Evolutionary conservation across 2,888 invertebrate species (phyloP), one percentile per base, ranked within the genome.

Genomic region (Diarsia mendica): DNA sequence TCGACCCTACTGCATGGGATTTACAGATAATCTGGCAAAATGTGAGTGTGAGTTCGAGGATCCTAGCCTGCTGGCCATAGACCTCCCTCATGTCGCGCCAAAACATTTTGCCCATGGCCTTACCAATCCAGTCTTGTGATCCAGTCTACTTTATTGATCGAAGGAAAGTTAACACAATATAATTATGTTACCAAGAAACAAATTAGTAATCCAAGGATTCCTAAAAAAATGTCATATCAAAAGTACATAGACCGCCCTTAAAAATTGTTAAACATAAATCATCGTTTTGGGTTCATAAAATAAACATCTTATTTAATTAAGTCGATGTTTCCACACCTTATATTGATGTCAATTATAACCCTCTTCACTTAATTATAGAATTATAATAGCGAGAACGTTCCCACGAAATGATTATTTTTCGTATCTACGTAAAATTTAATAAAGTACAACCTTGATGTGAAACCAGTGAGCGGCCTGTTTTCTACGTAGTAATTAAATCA

Each of bases 401-500:
- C 44, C n/a, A 51, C 39, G 15, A 83, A 72, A 58, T 80, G 75
- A 80, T 69, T 67, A 82, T 77, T 82, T 82, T 83, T 85, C 75
- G 64, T 79, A 39, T 39, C 39, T 39, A 79, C 28, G 49, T 78
- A 18, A 79, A 85, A 73, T 84, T 82, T 84, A 84, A 85, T 85
- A 84, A 83, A 77, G 69, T 65, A 64, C 44, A 72, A 39, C 64
- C 70, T 75, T 74, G 68, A 61, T 44, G 48, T 64, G 67, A 70
- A 82, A 85, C 75, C 83, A 67, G 83, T 80, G 63, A 67, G 81
- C 67, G 61, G 68, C 73, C 80, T 48, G 55, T 68, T 78, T 83
- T 72, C 66, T 68, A 67, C 75, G 61, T 65, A 75, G 68, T 86
- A 78, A 85, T 85, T 84, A 86, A 85, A 82, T 85, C 75, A 72